These are phyloP conservation scores for Drosophila mimetica DNA, from an alignment of 2,888 invertebrate species.

Conservation along the genomic window DNA sequence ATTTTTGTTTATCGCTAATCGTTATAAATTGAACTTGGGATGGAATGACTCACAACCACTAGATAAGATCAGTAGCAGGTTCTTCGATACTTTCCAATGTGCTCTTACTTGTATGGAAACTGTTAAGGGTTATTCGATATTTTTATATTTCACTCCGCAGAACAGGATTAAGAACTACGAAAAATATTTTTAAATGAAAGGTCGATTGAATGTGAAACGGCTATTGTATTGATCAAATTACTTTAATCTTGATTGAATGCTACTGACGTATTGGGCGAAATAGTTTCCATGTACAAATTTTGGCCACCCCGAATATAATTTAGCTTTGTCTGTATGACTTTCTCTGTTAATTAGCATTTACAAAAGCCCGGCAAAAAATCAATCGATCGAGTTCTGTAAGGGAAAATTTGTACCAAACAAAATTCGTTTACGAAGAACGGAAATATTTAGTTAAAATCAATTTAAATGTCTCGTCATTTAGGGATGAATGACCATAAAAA, in stretches of 20 bases:
- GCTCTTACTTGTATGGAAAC: conserved; percentile 46
- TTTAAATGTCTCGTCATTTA: conserved; percentile 29
- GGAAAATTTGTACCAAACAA: conserved; percentile 43
- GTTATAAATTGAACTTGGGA: not conserved
- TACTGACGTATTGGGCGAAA: not conserved
- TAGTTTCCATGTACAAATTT: not conserved
- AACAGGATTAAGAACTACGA: conserved; percentile 34
- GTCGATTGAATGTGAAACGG: conserved; percentile 64
- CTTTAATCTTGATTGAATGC: conserved; percentile 31
- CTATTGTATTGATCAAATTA: conserved; percentile 66
- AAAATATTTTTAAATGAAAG: conserved; percentile 22
- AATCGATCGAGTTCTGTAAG: not conserved
- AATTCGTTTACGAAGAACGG: conserved; percentile 73
- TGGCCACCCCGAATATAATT: no score
- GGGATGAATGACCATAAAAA: not conserved
- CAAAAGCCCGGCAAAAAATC: not conserved
- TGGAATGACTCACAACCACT: conserved; percentile 52
- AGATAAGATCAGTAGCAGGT: conserved; percentile 51
- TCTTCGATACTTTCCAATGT: not conserved
- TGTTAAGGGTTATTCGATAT: conserved; percentile 51
- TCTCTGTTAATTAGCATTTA: not conserved
- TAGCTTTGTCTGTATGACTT: no score
- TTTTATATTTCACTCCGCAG: conserved; percentile 46
- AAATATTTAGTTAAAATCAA: conserved; percentile 76
- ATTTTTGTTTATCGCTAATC: no score